Evolutionary conservation across 2,888 invertebrate species (phyloP).

Genomic region (Laspeyria flexula): DNA sequence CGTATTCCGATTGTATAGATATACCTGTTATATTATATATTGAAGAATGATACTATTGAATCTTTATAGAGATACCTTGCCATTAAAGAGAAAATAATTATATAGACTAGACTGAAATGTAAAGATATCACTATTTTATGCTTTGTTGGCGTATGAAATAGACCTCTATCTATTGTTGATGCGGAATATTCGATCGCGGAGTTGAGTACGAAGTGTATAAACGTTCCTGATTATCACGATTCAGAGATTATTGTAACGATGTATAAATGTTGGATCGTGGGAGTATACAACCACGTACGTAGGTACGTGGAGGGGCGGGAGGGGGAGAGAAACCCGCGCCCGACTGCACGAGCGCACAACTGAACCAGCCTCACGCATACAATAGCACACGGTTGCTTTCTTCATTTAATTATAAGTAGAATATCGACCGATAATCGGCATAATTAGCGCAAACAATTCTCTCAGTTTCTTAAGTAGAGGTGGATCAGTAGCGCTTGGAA

Average conservation of each 20-base stretch:
- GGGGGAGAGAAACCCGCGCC: conserved; percentile 15
- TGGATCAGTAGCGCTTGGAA: conserved; percentile 83
- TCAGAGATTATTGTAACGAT: conserved; percentile 63
- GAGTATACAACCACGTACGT: conserved; percentile 24
- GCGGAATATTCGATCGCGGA: conserved; percentile 69
- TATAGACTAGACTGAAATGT: conserved; percentile 86
- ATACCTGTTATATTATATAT: conserved; percentile 85
- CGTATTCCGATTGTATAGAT: conserved; percentile 81
- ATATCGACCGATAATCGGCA: conserved; percentile 75
- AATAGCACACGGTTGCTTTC: conserved; percentile 80
- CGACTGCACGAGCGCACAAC: conserved; percentile 71
- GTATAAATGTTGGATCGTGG: conserved; percentile 69
- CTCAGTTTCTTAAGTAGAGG: conserved; percentile 83
- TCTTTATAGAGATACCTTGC: conserved; percentile 86
- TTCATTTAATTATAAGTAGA: conserved; percentile 82
- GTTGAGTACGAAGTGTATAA: conserved; percentile 64
- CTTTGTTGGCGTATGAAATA: conserved; percentile 84
- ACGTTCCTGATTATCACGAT: conserved; percentile 75
- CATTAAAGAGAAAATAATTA: conserved; percentile 82
- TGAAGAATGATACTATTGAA: conserved; percentile 82
- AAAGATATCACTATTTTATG: conserved; percentile 86
- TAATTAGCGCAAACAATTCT: conserved; percentile 76
- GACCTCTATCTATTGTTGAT: conserved; percentile 80
- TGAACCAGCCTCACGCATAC: conserved; percentile 72
- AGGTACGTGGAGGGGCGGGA: conserved; percentile 47